Percentiles rank a stretch among this genome's conserved stretches.
phyloP scores from a whole-genome alignment of 2,888 invertebrate species.

The Apodemia zela region DNA sequence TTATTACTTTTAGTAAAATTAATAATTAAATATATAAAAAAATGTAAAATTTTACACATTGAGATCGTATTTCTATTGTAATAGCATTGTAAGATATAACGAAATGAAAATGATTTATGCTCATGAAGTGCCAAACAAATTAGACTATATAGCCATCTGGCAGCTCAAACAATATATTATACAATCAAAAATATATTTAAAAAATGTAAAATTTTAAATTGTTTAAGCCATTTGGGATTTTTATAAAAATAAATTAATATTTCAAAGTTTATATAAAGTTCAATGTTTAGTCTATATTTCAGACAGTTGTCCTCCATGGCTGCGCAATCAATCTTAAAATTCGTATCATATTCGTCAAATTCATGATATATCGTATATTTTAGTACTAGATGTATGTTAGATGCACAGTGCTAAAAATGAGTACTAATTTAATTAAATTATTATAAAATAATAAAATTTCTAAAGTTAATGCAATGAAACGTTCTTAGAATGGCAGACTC shows the following conservation, averaged over 20 bases:
- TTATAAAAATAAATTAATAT: background rate
- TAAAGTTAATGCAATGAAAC: no score
- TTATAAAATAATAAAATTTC: no score
- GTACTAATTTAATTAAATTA: no score
- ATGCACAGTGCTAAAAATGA: background rate
- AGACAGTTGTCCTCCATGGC: background rate
- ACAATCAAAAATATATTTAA: background rate
- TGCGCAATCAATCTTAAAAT: background rate
- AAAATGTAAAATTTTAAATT: background rate
- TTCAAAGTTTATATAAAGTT: background rate
- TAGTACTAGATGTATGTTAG: background rate
- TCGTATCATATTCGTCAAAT: no score
- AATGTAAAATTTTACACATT: background rate
- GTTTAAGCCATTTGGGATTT: background rate
- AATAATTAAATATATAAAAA: background rate
- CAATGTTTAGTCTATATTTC: background rate
- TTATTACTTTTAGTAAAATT: background rate
- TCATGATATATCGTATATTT: background rate
- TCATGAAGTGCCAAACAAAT: slow-evolving; percentile 45
- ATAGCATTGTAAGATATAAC: slow-evolving; percentile 19
- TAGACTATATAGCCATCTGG: slow-evolving; percentile 25
- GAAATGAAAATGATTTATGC: slow-evolving; percentile 34
- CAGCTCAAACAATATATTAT: slow-evolving; percentile 16
- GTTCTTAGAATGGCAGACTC: no score
- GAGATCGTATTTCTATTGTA: slow-evolving; percentile 12